Conservation (phyloP, 2,888 invertebrate species). For the Archips crataeganus region DNA sequence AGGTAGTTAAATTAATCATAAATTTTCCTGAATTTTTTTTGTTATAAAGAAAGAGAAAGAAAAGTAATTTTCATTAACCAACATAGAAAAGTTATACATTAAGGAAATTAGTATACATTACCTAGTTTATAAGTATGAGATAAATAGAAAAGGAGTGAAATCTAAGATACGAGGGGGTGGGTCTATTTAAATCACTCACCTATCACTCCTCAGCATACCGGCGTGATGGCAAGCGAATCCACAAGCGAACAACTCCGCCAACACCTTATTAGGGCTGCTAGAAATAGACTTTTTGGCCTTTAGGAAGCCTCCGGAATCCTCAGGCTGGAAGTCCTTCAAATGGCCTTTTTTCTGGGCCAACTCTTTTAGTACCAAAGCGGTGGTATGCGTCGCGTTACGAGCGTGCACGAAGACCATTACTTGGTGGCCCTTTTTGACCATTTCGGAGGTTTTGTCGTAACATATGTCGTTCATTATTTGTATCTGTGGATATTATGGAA, state of each 20-base stretch:
- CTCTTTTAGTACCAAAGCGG: constrained; percentile 94
- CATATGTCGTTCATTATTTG: constrained; percentile 96
- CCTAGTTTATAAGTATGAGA: too few species aligned
- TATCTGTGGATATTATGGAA: constrained; percentile 69
- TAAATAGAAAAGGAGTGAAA: too few species aligned
- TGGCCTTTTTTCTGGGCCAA: constrained; percentile 92
- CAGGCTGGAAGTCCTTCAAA: constrained; percentile 88
- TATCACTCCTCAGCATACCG: constrained; percentile 95
- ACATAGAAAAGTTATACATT: too few species aligned
- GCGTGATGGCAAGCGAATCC: constrained; percentile 99
- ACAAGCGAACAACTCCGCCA: constrained; percentile 93
- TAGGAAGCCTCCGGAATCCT: constrained; percentile 87
- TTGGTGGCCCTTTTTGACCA: constrained; percentile 96
- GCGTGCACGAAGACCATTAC: constrained; percentile 99
- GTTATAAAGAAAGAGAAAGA: too few species aligned
- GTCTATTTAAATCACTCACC: constrained; percentile 71
- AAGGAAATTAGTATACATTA: too few species aligned
- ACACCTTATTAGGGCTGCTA: constrained; percentile 91
- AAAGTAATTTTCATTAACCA: too few species aligned
- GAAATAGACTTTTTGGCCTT: constrained; percentile 90
- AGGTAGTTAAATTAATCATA: too few species aligned
- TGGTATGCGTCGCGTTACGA: constrained; percentile 96
- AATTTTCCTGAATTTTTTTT: too few species aligned
- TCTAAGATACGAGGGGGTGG: too few species aligned
- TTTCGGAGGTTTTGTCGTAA: constrained; percentile 95